A percentile compares a stretch with the other conserved stretches of the same genome.
Conservation (phyloP, 2,797 vertebrate genomes). For the Hapalemur alaotrensis region DNA sequence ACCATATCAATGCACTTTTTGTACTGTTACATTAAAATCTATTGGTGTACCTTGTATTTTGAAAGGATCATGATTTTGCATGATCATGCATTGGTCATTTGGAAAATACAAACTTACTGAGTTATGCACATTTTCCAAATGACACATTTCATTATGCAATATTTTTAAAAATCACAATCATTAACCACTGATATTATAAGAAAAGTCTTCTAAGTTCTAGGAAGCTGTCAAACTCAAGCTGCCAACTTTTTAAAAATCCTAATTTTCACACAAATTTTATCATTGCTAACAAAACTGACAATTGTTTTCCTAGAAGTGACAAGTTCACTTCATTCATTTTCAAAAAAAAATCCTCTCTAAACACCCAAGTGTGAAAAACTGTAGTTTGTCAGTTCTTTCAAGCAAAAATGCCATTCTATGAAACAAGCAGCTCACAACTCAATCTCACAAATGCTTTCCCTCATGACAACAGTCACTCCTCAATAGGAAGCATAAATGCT, state of each 20-base stretch:
- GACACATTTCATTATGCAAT: neutral
- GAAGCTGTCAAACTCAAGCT: neutral
- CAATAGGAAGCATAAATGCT: neutral
- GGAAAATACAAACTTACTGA: neutral
- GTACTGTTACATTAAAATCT: neutral
- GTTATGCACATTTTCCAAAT: neutral
- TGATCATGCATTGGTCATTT: neutral
- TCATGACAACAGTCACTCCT: neutral
- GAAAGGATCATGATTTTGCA: neutral
- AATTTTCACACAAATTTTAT: slow-evolving; percentile 39
- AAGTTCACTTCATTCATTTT: neutral
- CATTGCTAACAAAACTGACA: slow-evolving; percentile 19
- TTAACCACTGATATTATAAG: neutral
- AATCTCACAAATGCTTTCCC: neutral
- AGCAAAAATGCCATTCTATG: neutral
- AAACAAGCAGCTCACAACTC: neutral
- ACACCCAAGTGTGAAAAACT: slow-evolving; percentile 21
- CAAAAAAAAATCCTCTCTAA: neutral
- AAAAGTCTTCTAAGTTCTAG: neutral
- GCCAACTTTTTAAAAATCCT: neutral
- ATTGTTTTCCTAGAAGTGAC: neutral
- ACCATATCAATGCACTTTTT: neutral
- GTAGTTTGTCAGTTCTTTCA: neutral
- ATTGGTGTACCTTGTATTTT: neutral
- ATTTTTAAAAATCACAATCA: neutral